Base-by-base conservation (phyloP, 2,888 invertebrate genomes). In the Subacronicta megacephala region DNA sequence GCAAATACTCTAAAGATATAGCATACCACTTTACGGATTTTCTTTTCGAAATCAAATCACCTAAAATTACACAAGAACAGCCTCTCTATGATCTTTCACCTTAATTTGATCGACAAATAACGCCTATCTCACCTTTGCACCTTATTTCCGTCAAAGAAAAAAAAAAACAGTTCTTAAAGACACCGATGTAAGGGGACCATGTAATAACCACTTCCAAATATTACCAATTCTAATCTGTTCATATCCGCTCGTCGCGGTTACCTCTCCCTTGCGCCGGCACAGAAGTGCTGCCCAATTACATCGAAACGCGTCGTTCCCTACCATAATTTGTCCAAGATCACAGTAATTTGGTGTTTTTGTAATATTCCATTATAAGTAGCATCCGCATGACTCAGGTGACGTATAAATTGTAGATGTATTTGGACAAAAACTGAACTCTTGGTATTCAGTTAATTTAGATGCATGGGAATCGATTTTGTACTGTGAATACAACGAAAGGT, bases 321-420 rank as follows among this genome's bases (percentile, higher is more conserved):
- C 77, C 78, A 76, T 88, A 90, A 90, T 90, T 90, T 84, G 87
- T 78, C 75, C 81, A 79, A 85, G 88, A 90, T 90, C 87, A 88
- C 85, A 72, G 84, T 89, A 86, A 90, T 91, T 90, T 90, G 54
- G 80, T 84, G 80, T 88, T 76, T n/a, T 82, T 82, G 84, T 88
- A 88, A 87, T 87, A 87, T 83, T 80, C 81, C 82, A 84, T 86
- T 83, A 84, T 80, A 72, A 74, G 82, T 75, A 83, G 82, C 79
- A 80, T 74, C 76, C 72, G 80, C 66, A 78, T 83, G 81, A 83
- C 75, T 81, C 70, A 69, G 57, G 44, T 40, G 45, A 46, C 57
- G 49, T 50, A 59, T 67, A 72, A 70, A 72, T 68, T 72, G 62
- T 68, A 55, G 62, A 75, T 53, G 37, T 17, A 7, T 33, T 13